phyloP scores from a whole-genome alignment of 2,888 invertebrate species.

The Yponomeuta plumbellus region DNA sequence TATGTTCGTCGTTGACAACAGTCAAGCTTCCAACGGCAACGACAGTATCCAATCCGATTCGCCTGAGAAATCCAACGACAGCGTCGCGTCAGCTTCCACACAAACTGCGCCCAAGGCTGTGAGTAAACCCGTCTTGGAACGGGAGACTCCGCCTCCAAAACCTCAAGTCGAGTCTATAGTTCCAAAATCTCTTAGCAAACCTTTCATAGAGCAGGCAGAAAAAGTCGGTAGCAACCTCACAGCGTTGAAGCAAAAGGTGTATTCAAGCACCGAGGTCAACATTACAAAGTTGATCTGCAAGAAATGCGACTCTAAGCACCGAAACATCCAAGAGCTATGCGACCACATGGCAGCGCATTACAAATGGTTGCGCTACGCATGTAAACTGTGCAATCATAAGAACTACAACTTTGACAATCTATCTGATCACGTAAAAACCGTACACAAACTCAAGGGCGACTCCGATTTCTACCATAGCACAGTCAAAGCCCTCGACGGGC shows the following conservation, averaged over 20 bases:
- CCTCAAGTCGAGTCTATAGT: background rate
- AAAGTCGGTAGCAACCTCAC: conserved; percentile 49
- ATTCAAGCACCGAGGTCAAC: conserved; percentile 50
- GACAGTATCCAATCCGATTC: conserved; percentile 27
- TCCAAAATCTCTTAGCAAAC: background rate
- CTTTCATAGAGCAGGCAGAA: conserved; percentile 53
- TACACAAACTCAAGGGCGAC: conserved; percentile 78
- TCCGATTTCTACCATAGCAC: conserved; percentile 69
- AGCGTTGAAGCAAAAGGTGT: conserved; percentile 52
- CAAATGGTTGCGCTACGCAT: conserved; percentile 84
- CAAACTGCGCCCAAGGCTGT: background rate
- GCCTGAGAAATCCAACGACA: conserved; percentile 31
- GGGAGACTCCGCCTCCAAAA: background rate
- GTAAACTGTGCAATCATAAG: conserved; percentile 83
- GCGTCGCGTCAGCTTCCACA: background rate
- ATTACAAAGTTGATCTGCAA: conserved; percentile 63
- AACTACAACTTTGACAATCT: conserved; percentile 80
- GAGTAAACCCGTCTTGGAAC: background rate
- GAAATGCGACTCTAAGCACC: conserved; percentile 68
- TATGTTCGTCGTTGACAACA: conserved; percentile 36
- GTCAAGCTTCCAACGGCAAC: conserved; percentile 31
- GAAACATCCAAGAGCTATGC: conserved; percentile 69
- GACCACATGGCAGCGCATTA: conserved; percentile 81
- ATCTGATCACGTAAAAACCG: conserved; percentile 78
- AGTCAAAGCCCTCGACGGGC: conserved; percentile 61